A percentile compares a stretch with the other conserved stretches of the same genome.
These are phyloP conservation scores for Dyspetes luteomarginatus DNA, from an alignment of 2,888 invertebrate genomes.

Conservation along the genomic window DNA sequence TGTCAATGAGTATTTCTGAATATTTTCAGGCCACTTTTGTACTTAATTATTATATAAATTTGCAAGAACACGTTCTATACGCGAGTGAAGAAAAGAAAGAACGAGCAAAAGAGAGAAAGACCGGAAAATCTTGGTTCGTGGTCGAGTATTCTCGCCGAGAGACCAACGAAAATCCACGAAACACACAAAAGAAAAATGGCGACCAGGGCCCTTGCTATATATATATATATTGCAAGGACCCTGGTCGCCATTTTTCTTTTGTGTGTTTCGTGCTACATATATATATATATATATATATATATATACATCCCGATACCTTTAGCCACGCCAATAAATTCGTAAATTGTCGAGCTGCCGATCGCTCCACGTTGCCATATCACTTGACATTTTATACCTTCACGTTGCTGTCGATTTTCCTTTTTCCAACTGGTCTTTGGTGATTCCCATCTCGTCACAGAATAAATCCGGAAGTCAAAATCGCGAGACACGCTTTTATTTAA, in stretches of 20 bases:
- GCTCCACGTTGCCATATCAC: conserved; percentile 3
- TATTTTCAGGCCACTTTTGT: no score
- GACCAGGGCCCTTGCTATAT: no score
- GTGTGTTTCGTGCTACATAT: conserved; percentile 6
- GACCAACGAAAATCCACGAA: conserved; percentile 3
- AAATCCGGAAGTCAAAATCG: conserved; percentile 50
- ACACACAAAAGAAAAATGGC: conserved; percentile 13
- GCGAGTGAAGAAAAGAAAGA: not conserved
- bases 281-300: no score
- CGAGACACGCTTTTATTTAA: conserved; percentile 6
- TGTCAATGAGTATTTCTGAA: no score
- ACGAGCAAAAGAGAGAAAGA: conserved; percentile 7
- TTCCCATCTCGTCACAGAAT: not conserved
- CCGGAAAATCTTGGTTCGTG: conserved; percentile 7
- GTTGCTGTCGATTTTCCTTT: not conserved
- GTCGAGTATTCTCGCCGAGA: no score
- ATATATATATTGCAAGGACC: no score
- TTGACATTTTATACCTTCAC: conserved; percentile 12
- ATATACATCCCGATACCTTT: conserved; percentile 59
- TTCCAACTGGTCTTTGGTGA: no score
- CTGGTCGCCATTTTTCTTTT: not conserved
- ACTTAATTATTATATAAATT: no score
- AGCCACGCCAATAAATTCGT: conserved; percentile 74
- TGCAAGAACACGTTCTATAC: no score
- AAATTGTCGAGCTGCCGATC: conserved; percentile 58